A percentile compares a stretch with the other conserved stretches of the same genome.
Evolutionary conservation across 2,113 vertebrate species (phyloP).

Genomic region (Hipposideros armiger): DNA sequence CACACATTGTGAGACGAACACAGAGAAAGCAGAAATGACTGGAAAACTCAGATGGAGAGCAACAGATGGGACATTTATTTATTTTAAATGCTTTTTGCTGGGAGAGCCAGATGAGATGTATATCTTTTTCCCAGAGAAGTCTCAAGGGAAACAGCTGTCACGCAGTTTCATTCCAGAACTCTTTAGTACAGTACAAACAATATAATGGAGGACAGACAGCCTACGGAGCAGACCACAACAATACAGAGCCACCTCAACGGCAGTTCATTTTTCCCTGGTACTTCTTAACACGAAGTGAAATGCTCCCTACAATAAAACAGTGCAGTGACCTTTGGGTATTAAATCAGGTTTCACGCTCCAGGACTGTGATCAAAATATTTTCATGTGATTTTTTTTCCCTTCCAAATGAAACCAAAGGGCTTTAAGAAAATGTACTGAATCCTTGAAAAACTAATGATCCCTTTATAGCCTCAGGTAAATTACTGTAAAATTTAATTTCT

Average conservation of each 20-base stretch:
- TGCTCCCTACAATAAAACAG: conserved; percentile 6
- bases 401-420: conserved; percentile 55
- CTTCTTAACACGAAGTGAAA: background rate
- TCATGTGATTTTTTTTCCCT: background rate
- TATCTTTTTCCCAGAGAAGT: conserved; percentile 71
- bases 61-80: conserved; percentile 71
- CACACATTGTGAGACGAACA: background rate
- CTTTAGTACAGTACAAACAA: conserved; percentile 33
- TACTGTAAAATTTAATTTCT: conserved; percentile 72
- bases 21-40: background rate
- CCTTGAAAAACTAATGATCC: conserved; percentile 75
- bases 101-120: conserved; percentile 58
- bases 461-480: conserved; percentile 60
- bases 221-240: background rate
- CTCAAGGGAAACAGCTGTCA: conserved; percentile 66
- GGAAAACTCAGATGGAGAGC: background rate
- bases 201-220: background rate
- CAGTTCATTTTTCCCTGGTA: background rate
- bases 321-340: conserved; percentile 43
- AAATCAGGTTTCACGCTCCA: conserved; percentile 60
- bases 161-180: conserved; percentile 62
- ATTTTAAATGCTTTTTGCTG: conserved; percentile 68
- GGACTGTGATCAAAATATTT: conserved; percentile 66
- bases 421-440: conserved; percentile 71
- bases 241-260: background rate